Evolutionary conservation across 2,888 invertebrate species (phyloP), one percentile per base, ranked within the genome.

Genomic region (Acanthosepion esculentum): DNA sequence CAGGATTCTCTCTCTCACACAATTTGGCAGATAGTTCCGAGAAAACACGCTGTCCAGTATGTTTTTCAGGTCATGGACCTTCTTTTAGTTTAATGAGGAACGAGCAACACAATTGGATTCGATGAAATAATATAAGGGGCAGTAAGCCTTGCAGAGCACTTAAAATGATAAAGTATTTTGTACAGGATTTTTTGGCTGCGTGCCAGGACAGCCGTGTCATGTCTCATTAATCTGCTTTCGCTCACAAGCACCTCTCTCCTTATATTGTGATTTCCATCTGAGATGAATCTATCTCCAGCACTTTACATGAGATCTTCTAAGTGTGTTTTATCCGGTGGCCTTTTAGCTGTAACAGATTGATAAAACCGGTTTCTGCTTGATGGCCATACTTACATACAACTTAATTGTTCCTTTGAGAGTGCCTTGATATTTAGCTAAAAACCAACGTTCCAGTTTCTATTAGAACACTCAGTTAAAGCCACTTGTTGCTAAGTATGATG

Each of bases 91-190:
- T 78, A 78, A 78, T 33, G 78, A 78, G n/a, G 78, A 78, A 78
- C 10, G 18, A n/a, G 78, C n/a, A 7, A 12, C 78, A 33, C n/a
- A 78, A 78, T 78, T 78, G 78, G 78, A 78, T 33, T 78, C n/a
- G n/a, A 33, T 5, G 78, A 78, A 78, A 78, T 78, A 78, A 78
- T 78, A 78, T 33, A 78, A 78, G 78, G 78, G 78, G 18, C 78
- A 33, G 15, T 78, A 78, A 78, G 33, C 78, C 15, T 78, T n/a
- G n/a, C 78, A 78, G n/a, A 78, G n/a, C 78, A 78, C 78, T 78
- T 78, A 78, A 78, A 78, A 78, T 78, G 78, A 78, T 78, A 78
- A 78, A 78, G 78, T 78, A 78, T 78, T 78, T 78, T 78, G n/a
- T 15, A 78, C n/a, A 10, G 78, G 78, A 78, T 78, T 78, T 78